Evolutionary conservation across 2,797 vertebrate genomes (phyloP), one percentile per base, ranked within the genome.

Genomic region (Taeniopygia guttata): DNA sequence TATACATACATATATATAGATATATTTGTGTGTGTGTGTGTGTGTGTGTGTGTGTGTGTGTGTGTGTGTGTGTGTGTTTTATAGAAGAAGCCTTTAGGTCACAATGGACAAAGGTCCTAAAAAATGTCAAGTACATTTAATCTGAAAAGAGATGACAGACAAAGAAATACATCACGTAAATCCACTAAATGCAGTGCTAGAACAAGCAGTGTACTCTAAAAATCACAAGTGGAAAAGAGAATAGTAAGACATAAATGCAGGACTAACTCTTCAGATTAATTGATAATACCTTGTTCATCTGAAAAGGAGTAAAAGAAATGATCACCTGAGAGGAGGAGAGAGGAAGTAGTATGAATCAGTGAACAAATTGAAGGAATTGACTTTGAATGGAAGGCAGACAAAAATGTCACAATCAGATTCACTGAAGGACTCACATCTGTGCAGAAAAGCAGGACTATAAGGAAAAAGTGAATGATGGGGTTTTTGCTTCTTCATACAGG

Each of bases 191-290:
- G 60, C 58, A 51, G n/a, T 66, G 52, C 45, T 76, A 70, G 85
- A 85, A 63, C 46, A 68, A 10, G 20, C 16, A 69, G 78, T 96
- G 81, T 90, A 19, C 62, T 93, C 43, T 42, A 52, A 85, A 91
- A 87, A 70, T 40, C 13, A 1, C 73, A 68, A 26, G 29, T 81
- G 62, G 27, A 84, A 70, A 83, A 87, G 2, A 82, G 68, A 88
- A 77, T 27, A 32, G 25, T 9, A 49, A 89, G 63, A 55, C 19
- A 67, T 73, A 92, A 94, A 90, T 46, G 87, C 72, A 85, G 63
- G 20, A 73, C 48, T 87, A 38, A 60, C 62, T 93, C 64, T 94
- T 92, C 83, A 90, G 92, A 91, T 93, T 94, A 95, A 96, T 86
- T 95, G 92, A 90, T 94, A 93, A 93, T 58, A 56, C 19, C 54